Conservation (phyloP, 2,888 invertebrate species). For the Apamea anceps region DNA sequence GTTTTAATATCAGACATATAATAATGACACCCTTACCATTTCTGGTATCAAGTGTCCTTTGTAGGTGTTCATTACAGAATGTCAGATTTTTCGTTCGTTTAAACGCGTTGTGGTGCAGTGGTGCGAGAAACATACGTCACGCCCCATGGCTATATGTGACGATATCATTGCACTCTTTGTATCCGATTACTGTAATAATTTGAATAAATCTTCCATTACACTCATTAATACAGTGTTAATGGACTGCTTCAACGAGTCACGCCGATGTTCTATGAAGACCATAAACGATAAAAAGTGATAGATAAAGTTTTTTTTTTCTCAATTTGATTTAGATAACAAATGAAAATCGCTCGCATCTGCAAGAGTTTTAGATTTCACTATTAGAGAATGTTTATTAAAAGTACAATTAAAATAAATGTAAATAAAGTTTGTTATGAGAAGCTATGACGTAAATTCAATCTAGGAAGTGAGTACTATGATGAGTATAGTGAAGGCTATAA, state of each 20-base stretch:
- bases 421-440: neutral
- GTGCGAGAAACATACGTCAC: constrained; percentile 79
- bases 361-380: neutral
- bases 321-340: neutral
- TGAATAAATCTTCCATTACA: constrained; percentile 67
- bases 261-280: constrained; percentile 27
- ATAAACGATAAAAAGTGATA: constrained; percentile 12
- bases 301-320: neutral
- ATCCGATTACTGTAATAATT: constrained; percentile 66
- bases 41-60: constrained; percentile 58
- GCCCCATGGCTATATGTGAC: constrained; percentile 74
- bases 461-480: neutral
- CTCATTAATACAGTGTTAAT: constrained; percentile 64
- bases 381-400: neutral
- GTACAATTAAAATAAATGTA: neutral
- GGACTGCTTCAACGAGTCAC: constrained; percentile 61
- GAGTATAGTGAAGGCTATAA: neutral
- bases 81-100: constrained; percentile 83
- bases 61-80: constrained; percentile 77
- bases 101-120: constrained; percentile 76
- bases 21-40: constrained; percentile 36
- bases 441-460: neutral
- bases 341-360: neutral
- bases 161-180: constrained; percentile 64
- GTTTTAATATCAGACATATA: constrained; percentile 28